These are phyloP conservation scores for Temnothorax rugatulus DNA, from an alignment of 2,888 invertebrate genomes.

Conservation along the genomic window DNA sequence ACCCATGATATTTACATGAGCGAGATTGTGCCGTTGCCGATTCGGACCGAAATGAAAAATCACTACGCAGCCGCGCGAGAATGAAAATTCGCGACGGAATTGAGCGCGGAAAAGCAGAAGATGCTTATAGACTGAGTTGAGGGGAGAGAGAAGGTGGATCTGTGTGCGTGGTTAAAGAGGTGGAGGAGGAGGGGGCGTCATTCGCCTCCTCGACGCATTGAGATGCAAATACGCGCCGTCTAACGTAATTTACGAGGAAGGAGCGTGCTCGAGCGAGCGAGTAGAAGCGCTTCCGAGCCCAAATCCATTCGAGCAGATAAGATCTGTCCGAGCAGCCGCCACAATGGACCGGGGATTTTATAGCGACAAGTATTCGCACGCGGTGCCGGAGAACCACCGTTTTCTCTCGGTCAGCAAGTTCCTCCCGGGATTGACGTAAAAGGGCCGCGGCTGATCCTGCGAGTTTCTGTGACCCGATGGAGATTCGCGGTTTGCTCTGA, in stretches of 20 bases:
- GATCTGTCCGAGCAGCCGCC: slow-evolving; percentile 66
- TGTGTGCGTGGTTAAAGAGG: slow-evolving; percentile 15
- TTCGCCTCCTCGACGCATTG: slow-evolving; percentile 71
- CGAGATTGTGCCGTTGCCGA: neutral
- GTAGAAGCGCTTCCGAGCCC: slow-evolving; percentile 58
- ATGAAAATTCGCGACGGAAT: neutral
- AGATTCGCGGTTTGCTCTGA: slow-evolving; percentile 11
- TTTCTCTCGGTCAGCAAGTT: slow-evolving; percentile 61
- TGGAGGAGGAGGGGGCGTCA: slow-evolving; percentile 49
- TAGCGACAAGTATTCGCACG: slow-evolving; percentile 58
- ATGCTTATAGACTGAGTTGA: neutral
- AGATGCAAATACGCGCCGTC: slow-evolving; percentile 78
- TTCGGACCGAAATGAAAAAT: slow-evolving; percentile 9
- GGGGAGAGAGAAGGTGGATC: slow-evolving; percentile 4
- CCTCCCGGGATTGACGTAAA: slow-evolving; percentile 26
- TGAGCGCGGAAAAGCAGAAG: slow-evolving; percentile 13
- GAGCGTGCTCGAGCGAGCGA: slow-evolving; percentile 69
- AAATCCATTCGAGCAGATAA: slow-evolving; percentile 70
- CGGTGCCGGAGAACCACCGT: slow-evolving; percentile 51
- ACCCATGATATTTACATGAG: neutral
- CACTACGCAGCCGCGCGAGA: neutral
- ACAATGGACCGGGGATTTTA: slow-evolving; percentile 67
- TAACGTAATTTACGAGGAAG: slow-evolving; percentile 79
- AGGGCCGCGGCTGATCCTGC: slow-evolving; percentile 14
- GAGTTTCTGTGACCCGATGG: neutral